phyloP scores from a whole-genome alignment of 2,113 vertebrate genomes.

The Malurus cyaneus region DNA sequence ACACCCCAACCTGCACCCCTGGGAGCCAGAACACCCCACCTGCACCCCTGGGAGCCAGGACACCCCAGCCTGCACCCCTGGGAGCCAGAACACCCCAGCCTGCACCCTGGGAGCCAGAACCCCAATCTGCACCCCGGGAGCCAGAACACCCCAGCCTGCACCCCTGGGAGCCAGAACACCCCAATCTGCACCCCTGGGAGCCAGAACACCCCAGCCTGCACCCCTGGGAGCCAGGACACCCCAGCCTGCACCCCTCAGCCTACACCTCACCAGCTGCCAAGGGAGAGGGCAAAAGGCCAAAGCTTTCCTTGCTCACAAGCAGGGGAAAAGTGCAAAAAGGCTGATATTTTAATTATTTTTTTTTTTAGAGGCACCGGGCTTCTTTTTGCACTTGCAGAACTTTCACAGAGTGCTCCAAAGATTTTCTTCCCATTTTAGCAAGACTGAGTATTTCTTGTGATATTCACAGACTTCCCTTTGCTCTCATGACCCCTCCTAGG shows the following conservation, averaged over 20 bases:
- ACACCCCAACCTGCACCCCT: neutral
- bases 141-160: too few species aligned
- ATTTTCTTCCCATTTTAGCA: neutral
- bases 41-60: neutral
- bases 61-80: neutral
- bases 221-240: neutral
- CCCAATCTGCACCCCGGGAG: neutral
- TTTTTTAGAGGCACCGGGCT: neutral
- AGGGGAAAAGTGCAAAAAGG: neutral
- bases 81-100: neutral
- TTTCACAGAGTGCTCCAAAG: neutral
- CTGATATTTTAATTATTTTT: neutral
- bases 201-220: neutral
- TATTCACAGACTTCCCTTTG: neutral
- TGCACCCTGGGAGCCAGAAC: neutral
- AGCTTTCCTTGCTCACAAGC: neutral
- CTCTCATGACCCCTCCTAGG: neutral
- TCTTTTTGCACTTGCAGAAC: neutral
- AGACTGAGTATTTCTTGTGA: neutral
- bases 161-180: neutral
- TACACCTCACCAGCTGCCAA: neutral
- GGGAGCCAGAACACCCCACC: too few species aligned
- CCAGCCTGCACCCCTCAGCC: neutral
- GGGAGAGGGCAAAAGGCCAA: neutral
- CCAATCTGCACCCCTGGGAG: neutral